Evolutionary conservation across 2,113 vertebrate species (phyloP), one percentile per base, ranked within the genome.

Genomic region (Taxidea taxus): DNA sequence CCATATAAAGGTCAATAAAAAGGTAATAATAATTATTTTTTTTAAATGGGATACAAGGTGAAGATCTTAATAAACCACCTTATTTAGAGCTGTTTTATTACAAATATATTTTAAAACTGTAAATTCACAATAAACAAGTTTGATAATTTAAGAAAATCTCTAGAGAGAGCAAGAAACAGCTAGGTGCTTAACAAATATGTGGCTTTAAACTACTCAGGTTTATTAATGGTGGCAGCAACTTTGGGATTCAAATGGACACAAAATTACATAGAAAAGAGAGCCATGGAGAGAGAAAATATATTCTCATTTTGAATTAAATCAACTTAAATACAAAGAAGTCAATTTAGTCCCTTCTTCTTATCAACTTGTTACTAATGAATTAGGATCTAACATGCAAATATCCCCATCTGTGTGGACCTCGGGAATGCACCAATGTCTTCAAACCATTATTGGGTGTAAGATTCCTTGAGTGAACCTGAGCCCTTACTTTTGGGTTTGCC

Each of bases 1-100:
- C 1, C 58, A n/a, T 85, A 85, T 47, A 97, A 86, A 64, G 87
- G 80, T 83, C 34, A 93, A n/a, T 82, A 49, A 96, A 96, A 74
- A 97, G 34, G 13, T 64, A 75, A 62, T 31, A 6, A 75, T 62
- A 5, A 54, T 97, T 95, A 90, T 83, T 62, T n/a, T 29, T 25
- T 4, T 64, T 97, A 96, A 91, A 97, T 77, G 44, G 2, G 14
- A 54, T 49, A 62, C 4, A 87, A 64, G 1, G 21, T 83, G 23
- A 90, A 18, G 27, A 74, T 90, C 6, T 62, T 91, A 95, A 72
- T 39, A 78, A 96, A 92, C 39, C 27, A 54, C 31, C 72, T 92
- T 86, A 66, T 77, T 21, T 82, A 90, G 49, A 74, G 7, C 1
- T 87, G 20, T 92, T 66, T 92, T 86, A 51, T 93, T 86, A 47